A percentile compares a stretch with the other conserved stretches of the same genome.
These are phyloP conservation scores for Brachyopa scutellaris DNA, from an alignment of 2,888 invertebrate species.

Conservation along the genomic window DNA sequence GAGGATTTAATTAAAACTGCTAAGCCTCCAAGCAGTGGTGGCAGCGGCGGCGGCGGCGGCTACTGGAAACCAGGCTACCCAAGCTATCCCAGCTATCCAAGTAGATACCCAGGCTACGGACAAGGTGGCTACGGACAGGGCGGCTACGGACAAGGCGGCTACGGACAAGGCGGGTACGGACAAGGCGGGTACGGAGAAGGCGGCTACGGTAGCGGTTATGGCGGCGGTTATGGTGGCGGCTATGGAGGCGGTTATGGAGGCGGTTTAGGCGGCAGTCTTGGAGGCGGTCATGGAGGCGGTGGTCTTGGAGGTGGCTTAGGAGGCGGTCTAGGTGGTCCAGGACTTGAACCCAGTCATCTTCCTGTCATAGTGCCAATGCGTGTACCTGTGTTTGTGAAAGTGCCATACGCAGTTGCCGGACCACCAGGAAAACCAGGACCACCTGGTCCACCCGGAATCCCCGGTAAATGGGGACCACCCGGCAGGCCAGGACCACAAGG, in stretches of 20 bases:
- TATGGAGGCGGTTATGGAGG: not conserved
- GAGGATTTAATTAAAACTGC: conserved; percentile 24
- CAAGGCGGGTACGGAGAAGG: not conserved
- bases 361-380: not conserved
- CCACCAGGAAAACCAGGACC: conserved; percentile 82
- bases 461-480: conserved; percentile 24
- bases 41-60: not conserved
- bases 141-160: not conserved
- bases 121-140: not conserved
- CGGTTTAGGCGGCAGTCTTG: not conserved
- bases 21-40: not conserved
- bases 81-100: not conserved
- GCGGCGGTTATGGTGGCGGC: not conserved
- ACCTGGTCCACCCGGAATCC: conserved; percentile 4
- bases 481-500: conserved; percentile 38
- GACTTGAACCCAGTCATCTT: not conserved
- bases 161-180: not conserved
- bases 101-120: not conserved
- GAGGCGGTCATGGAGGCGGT: not conserved
- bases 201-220: not conserved
- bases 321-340: not conserved
- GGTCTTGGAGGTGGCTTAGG: not conserved
- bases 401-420: conserved; percentile 85
- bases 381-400: not conserved
- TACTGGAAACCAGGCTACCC: not conserved